Percentiles rank a stretch among this genome's conserved stretches.
These are phyloP conservation scores for Corapipo altera DNA, from an alignment of 2,113 vertebrate species.

Conservation along the genomic window DNA sequence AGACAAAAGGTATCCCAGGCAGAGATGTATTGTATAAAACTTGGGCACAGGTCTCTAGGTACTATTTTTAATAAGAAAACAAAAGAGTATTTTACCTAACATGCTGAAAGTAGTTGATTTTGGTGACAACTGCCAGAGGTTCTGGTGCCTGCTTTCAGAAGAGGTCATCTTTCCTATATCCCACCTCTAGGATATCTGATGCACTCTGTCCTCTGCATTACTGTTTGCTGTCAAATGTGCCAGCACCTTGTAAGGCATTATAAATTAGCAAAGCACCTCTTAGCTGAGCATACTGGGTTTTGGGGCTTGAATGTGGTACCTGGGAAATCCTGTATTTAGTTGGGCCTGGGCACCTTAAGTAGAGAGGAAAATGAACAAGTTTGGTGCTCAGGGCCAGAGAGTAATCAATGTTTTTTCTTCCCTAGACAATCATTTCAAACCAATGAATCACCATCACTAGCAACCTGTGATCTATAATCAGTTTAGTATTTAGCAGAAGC, in stretches of 20 bases:
- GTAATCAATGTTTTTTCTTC: background rate
- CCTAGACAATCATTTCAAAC: background rate
- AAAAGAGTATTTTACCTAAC: background rate
- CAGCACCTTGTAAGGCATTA: background rate
- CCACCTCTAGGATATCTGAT: background rate
- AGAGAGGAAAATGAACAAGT: background rate
- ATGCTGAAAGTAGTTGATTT: background rate
- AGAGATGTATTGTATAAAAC: background rate
- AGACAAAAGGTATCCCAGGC: background rate
- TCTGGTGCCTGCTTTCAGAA: background rate
- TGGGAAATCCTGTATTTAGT: background rate
- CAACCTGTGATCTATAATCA: background rate
- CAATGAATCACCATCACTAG: background rate
- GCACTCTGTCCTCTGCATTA: background rate
- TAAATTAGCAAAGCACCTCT: background rate
- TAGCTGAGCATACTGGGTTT: background rate
- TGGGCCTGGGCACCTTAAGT: background rate
- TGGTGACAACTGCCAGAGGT: background rate
- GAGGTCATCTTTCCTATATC: background rate
- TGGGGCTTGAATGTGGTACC: fast-evolving
- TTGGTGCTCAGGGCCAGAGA: background rate
- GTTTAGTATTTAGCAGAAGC: background rate
- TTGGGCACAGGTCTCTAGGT: background rate
- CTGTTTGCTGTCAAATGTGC: background rate
- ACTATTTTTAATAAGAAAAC: background rate